phyloP scores from a whole-genome alignment of 2,113 vertebrate species.

The Spea multiplicata region DNA sequence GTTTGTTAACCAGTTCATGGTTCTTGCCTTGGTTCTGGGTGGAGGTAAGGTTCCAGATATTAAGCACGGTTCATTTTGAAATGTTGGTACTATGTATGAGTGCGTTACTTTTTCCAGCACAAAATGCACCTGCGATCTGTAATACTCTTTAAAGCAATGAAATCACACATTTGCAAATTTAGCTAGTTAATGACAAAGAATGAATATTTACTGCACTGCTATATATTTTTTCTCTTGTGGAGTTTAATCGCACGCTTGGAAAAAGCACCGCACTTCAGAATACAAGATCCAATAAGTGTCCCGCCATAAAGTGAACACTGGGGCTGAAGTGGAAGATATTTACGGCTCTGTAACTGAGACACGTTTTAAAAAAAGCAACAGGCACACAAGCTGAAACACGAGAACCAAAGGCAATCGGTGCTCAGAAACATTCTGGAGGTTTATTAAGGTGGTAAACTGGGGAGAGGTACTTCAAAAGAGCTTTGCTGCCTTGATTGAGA shows the following conservation, averaged over 20 bases:
- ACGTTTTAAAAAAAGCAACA: slow-evolving; percentile 60
- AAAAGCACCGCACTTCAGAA: slow-evolving; percentile 23
- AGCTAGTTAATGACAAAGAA: too few relatives aligned
- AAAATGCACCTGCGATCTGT: too few relatives aligned
- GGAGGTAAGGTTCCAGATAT: too few relatives aligned
- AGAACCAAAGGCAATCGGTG: slow-evolving; percentile 55
- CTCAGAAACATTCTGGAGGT: slow-evolving; percentile 49
- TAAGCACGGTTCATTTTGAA: too few relatives aligned
- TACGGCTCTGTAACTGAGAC: slow-evolving; percentile 58
- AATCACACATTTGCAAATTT: too few relatives aligned
- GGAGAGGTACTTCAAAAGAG: slow-evolving; percentile 39
- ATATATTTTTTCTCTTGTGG: not conserved
- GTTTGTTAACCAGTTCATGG: too few relatives aligned
- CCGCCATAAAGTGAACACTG: slow-evolving; percentile 56
- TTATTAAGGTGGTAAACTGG: slow-evolving; percentile 41
- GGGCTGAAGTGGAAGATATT: slow-evolving; percentile 57
- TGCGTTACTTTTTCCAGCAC: too few relatives aligned
- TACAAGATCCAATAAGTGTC: slow-evolving; percentile 57
- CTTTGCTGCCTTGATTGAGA: slow-evolving; percentile 29
- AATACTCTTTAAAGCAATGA: too few relatives aligned
- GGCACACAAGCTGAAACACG: slow-evolving; percentile 55
- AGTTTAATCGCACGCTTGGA: not conserved
- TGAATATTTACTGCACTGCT: not conserved
- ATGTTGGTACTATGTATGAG: too few relatives aligned
- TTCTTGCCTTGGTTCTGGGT: too few relatives aligned